These are phyloP conservation scores for Sorex fumeus DNA, from an alignment of 2,113 vertebrate species.

Conservation along the genomic window DNA sequence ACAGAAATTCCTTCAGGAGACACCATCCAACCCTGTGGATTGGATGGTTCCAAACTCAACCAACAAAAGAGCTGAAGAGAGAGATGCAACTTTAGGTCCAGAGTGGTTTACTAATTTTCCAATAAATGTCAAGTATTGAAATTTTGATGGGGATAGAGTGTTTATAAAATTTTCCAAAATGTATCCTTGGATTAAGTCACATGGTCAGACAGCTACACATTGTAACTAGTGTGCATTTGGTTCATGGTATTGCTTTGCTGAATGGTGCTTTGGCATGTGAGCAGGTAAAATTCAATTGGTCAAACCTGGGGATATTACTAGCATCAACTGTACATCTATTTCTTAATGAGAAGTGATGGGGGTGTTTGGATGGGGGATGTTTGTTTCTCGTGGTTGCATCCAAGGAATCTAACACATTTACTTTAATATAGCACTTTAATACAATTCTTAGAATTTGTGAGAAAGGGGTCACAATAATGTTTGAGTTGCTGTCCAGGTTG, in stretches of 20 bases:
- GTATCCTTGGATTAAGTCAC: slow-evolving; percentile 38
- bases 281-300: not conserved
- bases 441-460: too few relatives aligned
- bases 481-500: too few relatives aligned
- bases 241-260: not conserved
- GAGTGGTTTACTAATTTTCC: too few relatives aligned
- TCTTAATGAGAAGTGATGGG: not conserved
- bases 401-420: not conserved
- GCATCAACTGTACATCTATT: not conserved
- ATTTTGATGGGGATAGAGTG: not conserved
- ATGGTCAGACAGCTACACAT: not conserved
- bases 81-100: not conserved
- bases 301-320: not conserved
- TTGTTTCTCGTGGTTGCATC: not conserved
- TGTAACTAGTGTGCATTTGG: not conserved
- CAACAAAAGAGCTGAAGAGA: not conserved
- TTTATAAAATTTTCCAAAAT: slow-evolving; percentile 48
- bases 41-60: too few relatives aligned
- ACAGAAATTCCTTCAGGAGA: too few relatives aligned
- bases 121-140: too few relatives aligned
- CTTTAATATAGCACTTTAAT: not conserved
- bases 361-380: not conserved
- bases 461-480: too few relatives aligned
- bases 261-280: not conserved
- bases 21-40: too few relatives aligned